A percentile compares a stretch with the other conserved stretches of the same genome.
These are phyloP conservation scores for Sisor rabdophorus DNA, from an alignment of 2,113 vertebrate species.

Conservation along the genomic window DNA sequence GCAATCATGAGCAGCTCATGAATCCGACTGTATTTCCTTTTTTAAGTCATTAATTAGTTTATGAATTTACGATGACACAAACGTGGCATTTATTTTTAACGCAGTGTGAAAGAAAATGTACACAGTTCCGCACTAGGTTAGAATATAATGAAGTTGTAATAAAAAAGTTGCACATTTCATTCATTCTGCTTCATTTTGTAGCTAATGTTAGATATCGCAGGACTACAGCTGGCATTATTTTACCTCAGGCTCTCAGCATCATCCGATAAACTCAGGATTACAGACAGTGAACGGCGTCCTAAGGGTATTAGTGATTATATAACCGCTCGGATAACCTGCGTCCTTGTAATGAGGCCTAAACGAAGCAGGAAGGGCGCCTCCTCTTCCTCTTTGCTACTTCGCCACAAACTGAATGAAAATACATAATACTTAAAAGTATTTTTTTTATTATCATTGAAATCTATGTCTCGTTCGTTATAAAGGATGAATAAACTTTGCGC, in stretches of 20 bases:
- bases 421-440: conserved; percentile 18
- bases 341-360: conserved; percentile 34
- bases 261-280: background rate
- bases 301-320: background rate
- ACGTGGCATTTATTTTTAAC: background rate
- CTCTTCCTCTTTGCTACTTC: background rate
- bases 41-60: background rate
- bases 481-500: background rate
- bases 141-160: background rate
- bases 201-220: too few species aligned
- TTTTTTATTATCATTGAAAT: background rate
- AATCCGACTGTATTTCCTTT: background rate
- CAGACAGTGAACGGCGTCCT: background rate
- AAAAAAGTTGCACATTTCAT: background rate
- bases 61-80: background rate
- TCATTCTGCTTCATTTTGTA: conserved; percentile 1
- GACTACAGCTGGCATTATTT: background rate
- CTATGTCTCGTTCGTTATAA: background rate
- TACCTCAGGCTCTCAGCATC: background rate
- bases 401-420: background rate
- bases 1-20: conserved; percentile 8
- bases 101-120: background rate
- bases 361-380: conserved; percentile 45
- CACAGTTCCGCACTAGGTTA: background rate
- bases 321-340: background rate